Percentiles rank a stretch among this genome's conserved stretches.
Conservation (phyloP, 2,888 invertebrate genomes). For the Lacanobia oleracea region DNA sequence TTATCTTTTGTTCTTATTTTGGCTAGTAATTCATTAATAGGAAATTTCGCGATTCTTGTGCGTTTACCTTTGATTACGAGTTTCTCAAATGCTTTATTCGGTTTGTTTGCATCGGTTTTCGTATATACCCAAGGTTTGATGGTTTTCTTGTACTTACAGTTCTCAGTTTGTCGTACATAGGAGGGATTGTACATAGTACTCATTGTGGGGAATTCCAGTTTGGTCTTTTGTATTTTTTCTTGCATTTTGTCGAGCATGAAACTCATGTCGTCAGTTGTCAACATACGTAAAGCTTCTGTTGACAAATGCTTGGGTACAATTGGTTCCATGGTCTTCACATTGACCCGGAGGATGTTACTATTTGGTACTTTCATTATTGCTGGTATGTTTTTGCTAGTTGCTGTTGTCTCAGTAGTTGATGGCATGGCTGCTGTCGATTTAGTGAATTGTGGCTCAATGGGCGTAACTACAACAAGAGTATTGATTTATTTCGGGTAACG, state of each 20-base stretch:
- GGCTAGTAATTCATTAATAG: slow-evolving; percentile 8
- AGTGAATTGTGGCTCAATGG: background rate
- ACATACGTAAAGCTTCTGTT: background rate
- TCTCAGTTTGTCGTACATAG: background rate
- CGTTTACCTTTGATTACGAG: slow-evolving; percentile 37
- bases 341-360: slow-evolving; percentile 39
- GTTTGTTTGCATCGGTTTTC: background rate
- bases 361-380: background rate
- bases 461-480: background rate
- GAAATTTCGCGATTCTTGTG: slow-evolving; percentile 47
- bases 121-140: accelerated
- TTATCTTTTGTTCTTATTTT: background rate
- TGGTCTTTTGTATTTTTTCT: background rate
- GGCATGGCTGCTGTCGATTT: background rate
- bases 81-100: background rate
- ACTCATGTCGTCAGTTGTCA: slow-evolving; percentile 18
- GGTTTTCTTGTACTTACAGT: background rate
- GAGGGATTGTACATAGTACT: background rate
- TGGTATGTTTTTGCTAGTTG: background rate
- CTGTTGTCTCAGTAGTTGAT: background rate
- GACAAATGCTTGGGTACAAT: background rate
- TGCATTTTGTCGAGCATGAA: slow-evolving; percentile 6
- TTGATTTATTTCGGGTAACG: too few relatives aligned
- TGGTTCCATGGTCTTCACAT: slow-evolving; percentile 27
- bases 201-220: background rate